Conservation (phyloP, 1,140 invertebrate species). For the Drosophila hydei region DNA sequence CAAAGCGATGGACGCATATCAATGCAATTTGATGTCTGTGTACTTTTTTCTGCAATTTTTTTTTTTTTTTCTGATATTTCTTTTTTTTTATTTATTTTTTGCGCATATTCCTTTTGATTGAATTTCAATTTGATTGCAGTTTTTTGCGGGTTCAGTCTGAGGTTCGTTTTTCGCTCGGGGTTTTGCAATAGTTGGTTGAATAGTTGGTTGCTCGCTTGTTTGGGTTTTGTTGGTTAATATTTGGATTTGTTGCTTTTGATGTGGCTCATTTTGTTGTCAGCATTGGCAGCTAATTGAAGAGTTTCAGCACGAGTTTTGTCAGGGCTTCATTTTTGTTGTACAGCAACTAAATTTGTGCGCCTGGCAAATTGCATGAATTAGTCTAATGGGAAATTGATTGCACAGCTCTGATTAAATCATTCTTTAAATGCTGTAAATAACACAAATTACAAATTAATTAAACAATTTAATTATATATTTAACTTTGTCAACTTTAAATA, state of each 20-base stretch:
- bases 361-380: slow-evolving; percentile 21
- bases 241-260: slow-evolving; percentile 44
- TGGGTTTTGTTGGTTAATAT: slow-evolving; percentile 39
- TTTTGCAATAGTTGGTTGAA: slow-evolving; percentile 27
- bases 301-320: slow-evolving; percentile 4
- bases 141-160: slow-evolving; percentile 42
- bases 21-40: slow-evolving; percentile 69
- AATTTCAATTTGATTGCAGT: slow-evolving; percentile 74
- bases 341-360: not conserved
- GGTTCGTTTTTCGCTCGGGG: slow-evolving; percentile 12
- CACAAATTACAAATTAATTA: slow-evolving; percentile 4
- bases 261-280: slow-evolving; percentile 51
- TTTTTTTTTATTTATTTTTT: slow-evolving; percentile 23
- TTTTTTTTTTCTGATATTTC: slow-evolving; percentile 9
- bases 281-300: slow-evolving; percentile 16
- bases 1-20: slow-evolving; percentile 63
- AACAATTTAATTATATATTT: not conserved
- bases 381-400: slow-evolving; percentile 8
- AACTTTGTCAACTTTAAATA: slow-evolving; percentile 3
- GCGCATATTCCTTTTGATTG: slow-evolving; percentile 68
- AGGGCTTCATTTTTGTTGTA: not conserved
- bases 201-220: slow-evolving; percentile 25
- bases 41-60: slow-evolving; percentile 26
- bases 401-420: slow-evolving; percentile 13
- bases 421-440: slow-evolving; percentile 23